Evolutionary conservation across 2,888 invertebrate genomes (phyloP).

Genomic region (Melikaiella ostensackeni): DNA sequence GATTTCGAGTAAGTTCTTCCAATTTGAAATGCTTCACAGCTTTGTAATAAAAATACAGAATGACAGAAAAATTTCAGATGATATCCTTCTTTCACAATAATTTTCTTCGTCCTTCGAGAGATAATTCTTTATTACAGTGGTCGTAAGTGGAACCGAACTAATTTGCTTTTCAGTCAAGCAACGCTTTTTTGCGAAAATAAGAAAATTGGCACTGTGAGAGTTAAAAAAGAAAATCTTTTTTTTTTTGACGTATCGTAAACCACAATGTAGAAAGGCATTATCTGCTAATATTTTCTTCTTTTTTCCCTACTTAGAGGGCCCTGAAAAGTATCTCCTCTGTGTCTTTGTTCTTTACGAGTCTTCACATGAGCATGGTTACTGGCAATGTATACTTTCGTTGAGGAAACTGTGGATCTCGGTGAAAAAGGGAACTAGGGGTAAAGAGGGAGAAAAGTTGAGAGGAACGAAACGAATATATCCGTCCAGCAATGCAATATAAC

Average conservation of each 20-base stretch:
- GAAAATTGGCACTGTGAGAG: slow-evolving; percentile 23
- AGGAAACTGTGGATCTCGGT: slow-evolving; percentile 40
- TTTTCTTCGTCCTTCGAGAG: background rate
- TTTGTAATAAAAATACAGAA: background rate
- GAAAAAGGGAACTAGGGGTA: slow-evolving; percentile 11
- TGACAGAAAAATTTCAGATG: background rate
- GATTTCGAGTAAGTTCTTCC: background rate
- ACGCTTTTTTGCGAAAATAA: slow-evolving; percentile 16
- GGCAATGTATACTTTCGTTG: slow-evolving; percentile 25
- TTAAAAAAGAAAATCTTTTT: background rate
- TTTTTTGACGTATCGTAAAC: slow-evolving; percentile 27
- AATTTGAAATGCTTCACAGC: background rate
- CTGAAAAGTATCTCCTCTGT: slow-evolving; percentile 27
- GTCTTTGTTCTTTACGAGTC: slow-evolving; percentile 36
- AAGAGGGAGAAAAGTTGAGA: slow-evolving; percentile 37
- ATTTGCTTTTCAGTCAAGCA: slow-evolving; percentile 25
- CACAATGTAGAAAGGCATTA: slow-evolving; percentile 21
- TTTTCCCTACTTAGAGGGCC: slow-evolving; percentile 34
- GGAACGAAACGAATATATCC: slow-evolving; percentile 46
- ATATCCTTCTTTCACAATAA: background rate
- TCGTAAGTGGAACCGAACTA: slow-evolving; percentile 6
- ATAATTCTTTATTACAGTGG: slow-evolving; percentile 5
- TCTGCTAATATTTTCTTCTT: slow-evolving; percentile 27
- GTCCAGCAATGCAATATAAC: slow-evolving; percentile 55
- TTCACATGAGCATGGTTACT: slow-evolving; percentile 32